phyloP scores from a whole-genome alignment of 2,888 invertebrate genomes.

The Callyntrura guangdongensis region DNA sequence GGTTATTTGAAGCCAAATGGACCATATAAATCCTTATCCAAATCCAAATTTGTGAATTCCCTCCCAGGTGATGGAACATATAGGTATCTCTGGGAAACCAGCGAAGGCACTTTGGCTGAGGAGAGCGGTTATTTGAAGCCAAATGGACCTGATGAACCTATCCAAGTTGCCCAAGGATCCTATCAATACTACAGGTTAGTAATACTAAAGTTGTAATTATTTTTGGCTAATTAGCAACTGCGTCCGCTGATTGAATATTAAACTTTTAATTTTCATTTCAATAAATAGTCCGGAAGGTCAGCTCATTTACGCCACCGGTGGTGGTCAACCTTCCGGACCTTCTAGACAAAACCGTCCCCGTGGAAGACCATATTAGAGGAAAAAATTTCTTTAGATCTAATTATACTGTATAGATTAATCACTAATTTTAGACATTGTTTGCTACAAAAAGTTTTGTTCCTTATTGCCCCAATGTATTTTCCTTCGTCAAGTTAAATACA shows the following conservation, averaged over 20 bases:
- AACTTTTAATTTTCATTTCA: not conserved
- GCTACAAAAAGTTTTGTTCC: conserved; percentile 23
- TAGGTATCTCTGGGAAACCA: conserved; percentile 76
- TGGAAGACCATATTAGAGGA: conserved; percentile 55
- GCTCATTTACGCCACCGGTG: conserved; percentile 71
- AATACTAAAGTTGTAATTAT: not conserved
- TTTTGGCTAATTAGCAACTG: not conserved
- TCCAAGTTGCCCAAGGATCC: conserved; percentile 81
- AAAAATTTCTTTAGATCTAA: not conserved
- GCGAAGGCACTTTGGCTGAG: conserved; percentile 79
- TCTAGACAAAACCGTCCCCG: conserved; percentile 71
- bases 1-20: conserved; percentile 81
- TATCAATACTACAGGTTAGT: conserved; percentile 72
- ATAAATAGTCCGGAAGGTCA: conserved; percentile 74
- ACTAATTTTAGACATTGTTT: conserved; percentile 14
- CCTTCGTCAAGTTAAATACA: conserved; percentile 1
- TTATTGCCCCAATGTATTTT: conserved; percentile 19
- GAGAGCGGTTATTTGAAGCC: conserved; percentile 80
- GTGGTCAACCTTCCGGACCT: conserved; percentile 56
- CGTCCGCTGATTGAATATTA: not conserved
- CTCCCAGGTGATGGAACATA: conserved; percentile 80
- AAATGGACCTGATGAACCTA: conserved; percentile 77
- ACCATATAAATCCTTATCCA: too few species aligned
- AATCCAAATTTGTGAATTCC: too few species aligned
- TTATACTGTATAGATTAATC: too few species aligned